Evolutionary conservation across 2,888 invertebrate species (phyloP).

Genomic region (Polymixis lichenea): DNA sequence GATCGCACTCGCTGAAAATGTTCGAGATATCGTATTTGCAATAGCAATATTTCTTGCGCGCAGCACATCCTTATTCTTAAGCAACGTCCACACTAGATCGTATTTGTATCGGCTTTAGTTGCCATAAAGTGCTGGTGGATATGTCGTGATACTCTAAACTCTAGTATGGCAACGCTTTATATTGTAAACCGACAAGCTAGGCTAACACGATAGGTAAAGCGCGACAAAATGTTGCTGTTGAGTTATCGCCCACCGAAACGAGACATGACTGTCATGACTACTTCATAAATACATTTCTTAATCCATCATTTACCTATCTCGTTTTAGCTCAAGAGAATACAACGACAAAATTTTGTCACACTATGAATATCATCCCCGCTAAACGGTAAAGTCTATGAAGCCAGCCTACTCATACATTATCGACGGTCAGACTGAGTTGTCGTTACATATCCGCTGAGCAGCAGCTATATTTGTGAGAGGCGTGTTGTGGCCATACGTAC

Average conservation of each 20-base stretch:
- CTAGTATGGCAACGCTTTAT: constrained; percentile 8
- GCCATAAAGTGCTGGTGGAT: not conserved
- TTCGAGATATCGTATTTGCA: constrained; percentile 21
- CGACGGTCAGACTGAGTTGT: constrained; percentile 38
- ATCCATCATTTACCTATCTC: not conserved
- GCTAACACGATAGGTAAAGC: not conserved
- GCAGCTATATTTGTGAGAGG: constrained; percentile 63
- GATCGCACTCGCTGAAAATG: constrained; percentile 18
- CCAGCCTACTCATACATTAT: constrained; percentile 9
- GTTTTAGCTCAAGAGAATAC: not conserved
- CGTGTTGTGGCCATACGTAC: constrained; percentile 12
- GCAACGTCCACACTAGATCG: not conserved
- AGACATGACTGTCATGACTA: not conserved
- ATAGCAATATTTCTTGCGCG: not conserved
- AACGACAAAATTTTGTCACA: not conserved
- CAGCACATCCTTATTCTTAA: constrained; percentile 1
- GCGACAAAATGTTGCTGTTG: not conserved
- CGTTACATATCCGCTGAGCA: constrained; percentile 33
- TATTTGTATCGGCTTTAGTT: not conserved
- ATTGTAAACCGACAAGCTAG: not conserved
- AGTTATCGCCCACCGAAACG: not conserved
- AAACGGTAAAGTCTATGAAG: constrained; percentile 4
- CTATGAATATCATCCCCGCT: not conserved
- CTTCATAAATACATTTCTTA: no score
- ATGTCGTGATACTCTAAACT: not conserved